Evolutionary conservation across 2,888 invertebrate genomes (phyloP).

Genomic region (Thereva unica): DNA sequence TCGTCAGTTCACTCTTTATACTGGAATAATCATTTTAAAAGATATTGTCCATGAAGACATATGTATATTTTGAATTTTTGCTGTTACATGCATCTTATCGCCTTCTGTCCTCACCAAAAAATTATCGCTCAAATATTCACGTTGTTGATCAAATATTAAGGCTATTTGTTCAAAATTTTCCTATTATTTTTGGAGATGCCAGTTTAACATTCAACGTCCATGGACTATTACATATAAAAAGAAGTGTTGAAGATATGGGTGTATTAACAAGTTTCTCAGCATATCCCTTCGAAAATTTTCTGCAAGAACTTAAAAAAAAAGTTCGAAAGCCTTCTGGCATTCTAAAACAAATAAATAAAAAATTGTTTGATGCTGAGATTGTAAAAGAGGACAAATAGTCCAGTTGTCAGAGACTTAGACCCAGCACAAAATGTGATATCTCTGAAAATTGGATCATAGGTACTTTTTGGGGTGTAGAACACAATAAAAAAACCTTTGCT

Average conservation of each 20-base stretch:
- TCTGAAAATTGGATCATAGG: no score
- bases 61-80: slow-evolving; percentile 36
- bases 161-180: slow-evolving; percentile 39
- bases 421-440: no score
- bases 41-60: slow-evolving; percentile 37
- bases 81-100: slow-evolving; percentile 33
- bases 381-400: slow-evolving; percentile 4
- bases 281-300: slow-evolving; percentile 36
- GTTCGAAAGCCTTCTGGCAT: slow-evolving; percentile 9
- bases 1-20: slow-evolving; percentile 38
- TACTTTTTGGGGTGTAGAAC: no score
- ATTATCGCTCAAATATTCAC: not conserved
- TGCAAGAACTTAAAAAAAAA: slow-evolving; percentile 39
- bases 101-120: not conserved
- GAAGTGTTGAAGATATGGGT: slow-evolving; percentile 35
- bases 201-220: slow-evolving; percentile 40
- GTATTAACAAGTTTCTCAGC: slow-evolving; percentile 38
- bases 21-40: slow-evolving; percentile 35
- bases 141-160: slow-evolving; percentile 37
- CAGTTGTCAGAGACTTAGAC: no score
- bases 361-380: not conserved
- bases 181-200: slow-evolving; percentile 37
- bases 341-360: slow-evolving; percentile 16
- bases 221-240: slow-evolving; percentile 39
- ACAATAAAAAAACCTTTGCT: no score